These are phyloP conservation scores for Spea hammondii DNA, from an alignment of 2,797 vertebrate genomes.

Conservation along the genomic window DNA sequence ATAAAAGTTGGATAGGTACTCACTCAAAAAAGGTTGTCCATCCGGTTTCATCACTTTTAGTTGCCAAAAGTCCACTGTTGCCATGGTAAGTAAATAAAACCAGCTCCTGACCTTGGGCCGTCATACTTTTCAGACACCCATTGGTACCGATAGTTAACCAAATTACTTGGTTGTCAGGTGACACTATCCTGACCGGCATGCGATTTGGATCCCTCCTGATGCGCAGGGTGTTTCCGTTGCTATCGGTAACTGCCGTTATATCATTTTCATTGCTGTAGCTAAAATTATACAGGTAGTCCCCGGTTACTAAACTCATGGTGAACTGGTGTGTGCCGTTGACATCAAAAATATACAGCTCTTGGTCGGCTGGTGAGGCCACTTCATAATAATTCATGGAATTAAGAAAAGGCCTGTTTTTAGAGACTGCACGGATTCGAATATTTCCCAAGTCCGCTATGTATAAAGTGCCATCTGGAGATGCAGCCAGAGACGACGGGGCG, in stretches of 20 bases:
- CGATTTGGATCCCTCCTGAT: constrained; percentile 89
- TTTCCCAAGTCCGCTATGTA: constrained; percentile 96
- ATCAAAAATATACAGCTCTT: constrained; percentile 97
- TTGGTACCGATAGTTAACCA: constrained; percentile 94
- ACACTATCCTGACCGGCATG: constrained; percentile 90
- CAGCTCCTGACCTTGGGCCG: constrained; percentile 89
- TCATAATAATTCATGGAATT: constrained; percentile 83
- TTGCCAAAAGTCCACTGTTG: constrained; percentile 91
- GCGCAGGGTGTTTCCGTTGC: constrained; percentile 90
- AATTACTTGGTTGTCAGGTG: constrained; percentile 96
- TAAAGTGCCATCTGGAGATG: constrained; percentile 88
- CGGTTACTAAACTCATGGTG: constrained; percentile 88
- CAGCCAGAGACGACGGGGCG: constrained; percentile 89
- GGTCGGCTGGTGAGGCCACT: constrained; percentile 88
- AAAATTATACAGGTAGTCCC: constrained; percentile 90
- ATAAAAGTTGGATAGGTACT: constrained; percentile 63
- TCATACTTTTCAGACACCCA: constrained; percentile 88
- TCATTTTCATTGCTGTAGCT: constrained; percentile 96
- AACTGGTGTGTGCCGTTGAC: constrained; percentile 93
- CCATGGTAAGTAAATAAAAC: constrained; percentile 95
- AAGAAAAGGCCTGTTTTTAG: constrained; percentile 79
- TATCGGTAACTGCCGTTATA: constrained; percentile 87
- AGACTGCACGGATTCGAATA: constrained; percentile 90
- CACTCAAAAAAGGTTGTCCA: constrained; percentile 99
- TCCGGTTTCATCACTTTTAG: constrained; percentile 92